Evolutionary conservation across 2,888 invertebrate genomes (phyloP).

Genomic region (Synergus japonicus): DNA sequence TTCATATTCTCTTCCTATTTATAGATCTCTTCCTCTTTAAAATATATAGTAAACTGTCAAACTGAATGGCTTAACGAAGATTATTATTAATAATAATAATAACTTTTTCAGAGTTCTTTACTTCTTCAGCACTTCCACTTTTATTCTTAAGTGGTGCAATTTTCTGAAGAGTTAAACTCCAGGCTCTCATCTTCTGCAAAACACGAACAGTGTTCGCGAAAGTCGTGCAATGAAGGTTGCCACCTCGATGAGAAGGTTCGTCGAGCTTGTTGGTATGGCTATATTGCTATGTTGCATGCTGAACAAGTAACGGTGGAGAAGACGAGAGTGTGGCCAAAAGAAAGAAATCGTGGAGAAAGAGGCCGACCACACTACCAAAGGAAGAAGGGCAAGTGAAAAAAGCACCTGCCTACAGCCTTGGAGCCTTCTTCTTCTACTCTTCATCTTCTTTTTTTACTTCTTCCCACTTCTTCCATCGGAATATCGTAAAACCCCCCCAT

Average conservation of each 20-base stretch:
- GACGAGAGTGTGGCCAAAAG: background rate
- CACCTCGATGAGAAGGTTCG: constrained; percentile 55
- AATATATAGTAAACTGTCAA: too few species aligned
- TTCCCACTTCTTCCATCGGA: constrained; percentile 1
- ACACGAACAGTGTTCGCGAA: background rate
- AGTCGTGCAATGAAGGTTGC: constrained; percentile 42
- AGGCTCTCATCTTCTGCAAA: background rate
- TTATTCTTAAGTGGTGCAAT: background rate
- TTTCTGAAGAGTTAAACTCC: background rate
- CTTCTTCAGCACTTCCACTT: background rate
- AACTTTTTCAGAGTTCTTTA: background rate
- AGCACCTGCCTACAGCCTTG: constrained; percentile 46
- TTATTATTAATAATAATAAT: background rate
- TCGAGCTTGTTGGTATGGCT: constrained; percentile 20
- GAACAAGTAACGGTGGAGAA: constrained; percentile 48
- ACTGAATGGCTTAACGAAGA: too few species aligned
- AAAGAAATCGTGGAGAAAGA: constrained; percentile 41
- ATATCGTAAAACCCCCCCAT: constrained; percentile 46
- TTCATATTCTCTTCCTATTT: background rate
- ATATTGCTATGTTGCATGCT: constrained; percentile 13
- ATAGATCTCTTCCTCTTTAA: too few species aligned
- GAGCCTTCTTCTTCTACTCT: constrained; percentile 31
- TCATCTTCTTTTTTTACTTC: background rate
- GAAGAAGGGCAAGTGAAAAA: constrained; percentile 42
- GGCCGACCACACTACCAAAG: constrained; percentile 3